Evolutionary conservation across 1,140 invertebrate species (phyloP), one percentile per base, ranked within the genome.

Genomic region (Himalopsyche phryganea): DNA sequence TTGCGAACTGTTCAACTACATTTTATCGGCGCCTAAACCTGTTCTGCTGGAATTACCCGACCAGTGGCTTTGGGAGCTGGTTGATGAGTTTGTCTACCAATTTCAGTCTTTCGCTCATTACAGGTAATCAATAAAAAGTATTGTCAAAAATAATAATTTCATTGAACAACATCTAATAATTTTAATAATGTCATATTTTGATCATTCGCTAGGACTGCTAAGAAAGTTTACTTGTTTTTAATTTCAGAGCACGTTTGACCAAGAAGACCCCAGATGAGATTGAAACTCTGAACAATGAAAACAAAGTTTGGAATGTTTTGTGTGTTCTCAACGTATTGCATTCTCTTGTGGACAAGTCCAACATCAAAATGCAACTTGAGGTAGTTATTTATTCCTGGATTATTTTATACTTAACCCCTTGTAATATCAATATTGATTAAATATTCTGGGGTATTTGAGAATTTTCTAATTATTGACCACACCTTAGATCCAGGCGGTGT

Each of bases 11-110:
- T 98, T 99, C 76, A 98, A 98, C 75, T 91, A 92, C 66, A 98
- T 99, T 66, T 77, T 98, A 38, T 90, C 89, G 70, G 87, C 92
- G 0, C 86, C 92, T 48, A 86, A 87, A 33, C 97, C 97, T 0
- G 92, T 98, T 1, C 83, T 86, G 32, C 73, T 99, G 13, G 94
- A 98, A 71, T 73, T 99, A 41, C 98, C 98, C 4, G 97, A 99
- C 75, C 91, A 98, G 67, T 99, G 97, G 98, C 77, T 99, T 3
- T 99, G 98, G 98, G 97, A 99, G 72, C 87, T 99, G 14, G 94
- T 99, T 69, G 97, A 99, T 80, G 98, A 99, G 72, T 92, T 93
- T 78, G 87, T 91, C 6, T 93, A 94, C 66, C 90, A 98, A 78
- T 99, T 98, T 74, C 93, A 96, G 77, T 94, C 96, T 72, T 99